Conservation (phyloP, 2,113 vertebrate genomes). For the Peromyscus maniculatus region DNA sequence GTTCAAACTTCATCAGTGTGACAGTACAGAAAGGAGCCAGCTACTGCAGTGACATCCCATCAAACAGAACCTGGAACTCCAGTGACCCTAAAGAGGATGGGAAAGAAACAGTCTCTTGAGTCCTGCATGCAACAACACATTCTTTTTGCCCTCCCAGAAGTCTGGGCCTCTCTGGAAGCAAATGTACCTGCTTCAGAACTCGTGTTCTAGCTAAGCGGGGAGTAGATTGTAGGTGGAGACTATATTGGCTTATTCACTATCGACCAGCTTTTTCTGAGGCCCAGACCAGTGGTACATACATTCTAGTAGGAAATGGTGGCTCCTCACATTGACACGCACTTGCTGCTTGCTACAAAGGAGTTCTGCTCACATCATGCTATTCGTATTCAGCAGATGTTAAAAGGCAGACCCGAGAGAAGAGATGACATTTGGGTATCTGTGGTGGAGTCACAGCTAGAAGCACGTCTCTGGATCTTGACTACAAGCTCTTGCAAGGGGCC, state of each 20-base stretch:
- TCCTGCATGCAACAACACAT: not conserved
- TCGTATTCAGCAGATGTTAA: constrained; percentile 35
- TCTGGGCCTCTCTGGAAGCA: not conserved
- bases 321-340: not conserved
- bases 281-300: constrained; percentile 3
- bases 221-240: not conserved
- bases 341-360: constrained; percentile 32
- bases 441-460: constrained; percentile 19
- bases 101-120: not conserved
- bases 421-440: not conserved
- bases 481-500: not conserved
- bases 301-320: constrained; percentile 22
- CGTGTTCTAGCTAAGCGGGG: not conserved
- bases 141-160: not conserved
- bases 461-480: not conserved
- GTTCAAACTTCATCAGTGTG: not conserved
- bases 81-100: not conserved
- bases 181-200: not conserved
- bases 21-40: not conserved
- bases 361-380: constrained; percentile 39
- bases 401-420: constrained; percentile 28
- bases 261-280: not conserved
- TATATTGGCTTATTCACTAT: constrained; percentile 8
- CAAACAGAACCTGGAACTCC: not conserved
- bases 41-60: not conserved